A percentile compares a stretch with the other conserved stretches of the same genome.
Conservation (phyloP, 2,888 invertebrate genomes). For the Chloroclysta siterata region DNA sequence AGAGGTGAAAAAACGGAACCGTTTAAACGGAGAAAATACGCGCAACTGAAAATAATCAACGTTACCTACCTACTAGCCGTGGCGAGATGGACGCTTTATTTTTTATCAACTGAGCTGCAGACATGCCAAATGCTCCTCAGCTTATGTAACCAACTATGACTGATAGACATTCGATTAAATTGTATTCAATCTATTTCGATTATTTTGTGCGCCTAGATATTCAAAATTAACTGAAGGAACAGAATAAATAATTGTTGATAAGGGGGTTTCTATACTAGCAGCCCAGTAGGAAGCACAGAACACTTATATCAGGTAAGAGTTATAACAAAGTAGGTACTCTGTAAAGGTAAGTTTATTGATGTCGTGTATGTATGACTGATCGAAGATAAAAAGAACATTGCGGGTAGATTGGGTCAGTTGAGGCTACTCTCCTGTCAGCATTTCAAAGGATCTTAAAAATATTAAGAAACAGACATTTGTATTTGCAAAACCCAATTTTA, state of each 20-base stretch:
- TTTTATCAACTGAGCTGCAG: slow-evolving; percentile 41
- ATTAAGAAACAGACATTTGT: background rate
- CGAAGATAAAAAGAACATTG: background rate
- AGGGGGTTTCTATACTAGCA: too few species aligned
- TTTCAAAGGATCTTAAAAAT: background rate
- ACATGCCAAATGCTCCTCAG: slow-evolving; percentile 1
- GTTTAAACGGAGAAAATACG: slow-evolving; percentile 71
- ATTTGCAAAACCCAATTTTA: background rate
- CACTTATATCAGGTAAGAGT: too few species aligned
- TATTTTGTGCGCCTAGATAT: background rate
- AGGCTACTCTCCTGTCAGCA: background rate
- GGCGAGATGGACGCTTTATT: slow-evolving; percentile 45
- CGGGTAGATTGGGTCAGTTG: slow-evolving; percentile 7
- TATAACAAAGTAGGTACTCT: too few species aligned
- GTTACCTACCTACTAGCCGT: slow-evolving; percentile 56
- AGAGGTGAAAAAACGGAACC: slow-evolving; percentile 76
- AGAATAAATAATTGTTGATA: too few species aligned
- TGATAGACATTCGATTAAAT: background rate
- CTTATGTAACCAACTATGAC: slow-evolving; percentile 3
- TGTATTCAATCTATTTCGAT: slow-evolving; percentile 1
- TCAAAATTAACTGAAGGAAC: too few species aligned
- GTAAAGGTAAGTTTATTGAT: too few species aligned
- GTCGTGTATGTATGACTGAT: too few species aligned
- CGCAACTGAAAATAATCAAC: slow-evolving; percentile 71
- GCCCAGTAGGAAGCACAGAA: too few species aligned